Evolutionary conservation across 1,140 invertebrate species (phyloP).

Genomic region (Lycorma delicatula): DNA sequence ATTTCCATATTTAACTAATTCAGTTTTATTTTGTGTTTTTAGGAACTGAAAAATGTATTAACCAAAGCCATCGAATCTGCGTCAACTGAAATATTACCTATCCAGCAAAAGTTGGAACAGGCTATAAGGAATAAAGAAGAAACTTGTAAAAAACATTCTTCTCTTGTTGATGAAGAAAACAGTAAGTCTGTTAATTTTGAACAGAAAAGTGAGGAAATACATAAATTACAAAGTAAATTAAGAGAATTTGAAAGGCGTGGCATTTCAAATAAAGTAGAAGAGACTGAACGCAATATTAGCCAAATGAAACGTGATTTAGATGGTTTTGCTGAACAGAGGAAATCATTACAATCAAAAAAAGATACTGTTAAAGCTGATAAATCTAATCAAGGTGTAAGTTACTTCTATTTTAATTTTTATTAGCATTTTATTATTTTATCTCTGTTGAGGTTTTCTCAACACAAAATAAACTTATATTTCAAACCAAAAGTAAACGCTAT

Average conservation of each 20-base stretch:
- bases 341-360: constrained; percentile 26
- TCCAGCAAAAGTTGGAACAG: constrained; percentile 37
- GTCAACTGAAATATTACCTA: constrained; percentile 29
- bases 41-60: neutral
- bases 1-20: no score
- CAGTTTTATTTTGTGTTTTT: no score
- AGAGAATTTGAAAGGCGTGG: constrained; percentile 24
- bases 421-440: constrained; percentile 14
- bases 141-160: constrained; percentile 23
- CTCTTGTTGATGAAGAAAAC: constrained; percentile 23
- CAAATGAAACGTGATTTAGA: constrained; percentile 18
- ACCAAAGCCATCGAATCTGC: neutral
- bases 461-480: neutral
- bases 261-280: constrained; percentile 15
- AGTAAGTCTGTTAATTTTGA: constrained; percentile 32
- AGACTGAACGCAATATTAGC: constrained; percentile 29
- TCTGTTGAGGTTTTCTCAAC: no score
- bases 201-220: constrained; percentile 32
- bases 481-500: no score
- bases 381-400: constrained; percentile 50
- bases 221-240: constrained; percentile 22
- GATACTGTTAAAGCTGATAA: constrained; percentile 54
- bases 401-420: constrained; percentile 8
- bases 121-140: constrained; percentile 38
- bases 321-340: constrained; percentile 4